Base-by-base conservation (phyloP, 1,140 invertebrate species). In the Potamilus streckersoni region DNA sequence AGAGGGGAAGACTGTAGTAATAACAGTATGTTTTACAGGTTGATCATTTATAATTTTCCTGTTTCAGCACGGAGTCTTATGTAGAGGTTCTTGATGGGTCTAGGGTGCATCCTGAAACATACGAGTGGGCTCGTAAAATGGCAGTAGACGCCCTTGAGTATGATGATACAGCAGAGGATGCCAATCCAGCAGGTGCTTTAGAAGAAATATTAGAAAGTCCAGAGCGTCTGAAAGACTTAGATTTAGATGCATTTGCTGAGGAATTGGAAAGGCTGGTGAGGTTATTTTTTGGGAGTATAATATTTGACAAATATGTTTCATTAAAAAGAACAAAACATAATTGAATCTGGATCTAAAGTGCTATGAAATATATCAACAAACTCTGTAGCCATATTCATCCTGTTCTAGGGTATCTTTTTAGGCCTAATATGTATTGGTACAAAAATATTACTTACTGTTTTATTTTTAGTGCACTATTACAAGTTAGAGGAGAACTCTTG, bases 121-220 rank as follows among this genome's bases (percentile, higher is more conserved):
- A 99, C 84, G 98, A 99, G 88, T 99, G 98, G 98, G 98, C 98
- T 0, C 91, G 97, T 27, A 99, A 99, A 91, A 99, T 99, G 98
- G 98, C 98, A 6, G 97, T 99, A 0, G 98, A 99, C 92, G 98
- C 98, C 13, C 90, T 99, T 16, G 98, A 99, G 82, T 98, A 99
- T 82, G 98, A 99, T 82, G 97, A 98, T 83, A 94, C 95, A 0
- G 91, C 91, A 57, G 90, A 92, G 80, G 92, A 93, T 79, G 91
- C 90, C n/a, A 98, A 99, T 92, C 97, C 98, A 0, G 96, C 97
- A 0, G 96, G 96, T 5, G 98, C 98, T 20, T 90, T 99, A 1
- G 97, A 99, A 74, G 98, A 99, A 90, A 99, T 99, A 85, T 90
- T 99, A 0, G 96, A 98, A 90, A 94, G 87, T 80, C 98, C 98